Conservation (phyloP, 2,113 vertebrate genomes). For the Anguilla japonica region DNA sequence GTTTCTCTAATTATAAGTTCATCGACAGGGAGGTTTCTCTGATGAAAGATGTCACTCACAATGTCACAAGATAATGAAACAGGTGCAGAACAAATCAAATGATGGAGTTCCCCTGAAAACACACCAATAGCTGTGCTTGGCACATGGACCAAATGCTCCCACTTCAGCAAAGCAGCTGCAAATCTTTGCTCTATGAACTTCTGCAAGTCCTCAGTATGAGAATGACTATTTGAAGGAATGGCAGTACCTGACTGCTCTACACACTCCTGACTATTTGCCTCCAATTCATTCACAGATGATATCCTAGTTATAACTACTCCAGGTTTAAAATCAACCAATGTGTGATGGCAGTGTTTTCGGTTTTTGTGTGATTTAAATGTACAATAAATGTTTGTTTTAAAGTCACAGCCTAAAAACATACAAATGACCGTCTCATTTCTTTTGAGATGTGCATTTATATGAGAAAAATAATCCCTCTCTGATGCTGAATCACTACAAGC, state of each 20-base stretch:
- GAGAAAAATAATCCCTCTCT: slow-evolving; percentile 14
- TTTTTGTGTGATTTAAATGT: slow-evolving; percentile 21
- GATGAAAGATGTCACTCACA: slow-evolving; percentile 27
- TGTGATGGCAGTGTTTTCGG: too few relatives aligned
- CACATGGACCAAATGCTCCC: slow-evolving; percentile 35
- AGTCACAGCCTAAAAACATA: slow-evolving; percentile 25
- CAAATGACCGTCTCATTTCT: slow-evolving; percentile 19
- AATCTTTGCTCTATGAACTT: slow-evolving; percentile 30
- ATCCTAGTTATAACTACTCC: too few relatives aligned
- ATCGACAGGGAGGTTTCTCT: slow-evolving; percentile 21
- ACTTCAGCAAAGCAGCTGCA: slow-evolving; percentile 34
- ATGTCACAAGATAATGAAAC: slow-evolving; percentile 22
- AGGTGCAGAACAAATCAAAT: slow-evolving; percentile 25
- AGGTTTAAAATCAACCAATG: too few relatives aligned
- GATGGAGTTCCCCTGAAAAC: slow-evolving; percentile 27
- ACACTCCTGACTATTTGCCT: too few relatives aligned
- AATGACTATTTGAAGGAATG: slow-evolving; percentile 4
- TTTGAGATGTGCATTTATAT: slow-evolving; percentile 27
- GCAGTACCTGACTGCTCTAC: background rate
- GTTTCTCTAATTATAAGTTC: slow-evolving; percentile 20
- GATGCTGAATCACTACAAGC: slow-evolving; percentile 16
- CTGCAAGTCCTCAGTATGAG: slow-evolving; percentile 2
- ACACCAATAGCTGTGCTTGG: slow-evolving; percentile 31
- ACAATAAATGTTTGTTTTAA: slow-evolving; percentile 23
- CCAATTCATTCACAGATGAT: too few relatives aligned